Evolutionary conservation across 2,113 vertebrate genomes (phyloP).

Genomic region (Macrotus californicus): DNA sequence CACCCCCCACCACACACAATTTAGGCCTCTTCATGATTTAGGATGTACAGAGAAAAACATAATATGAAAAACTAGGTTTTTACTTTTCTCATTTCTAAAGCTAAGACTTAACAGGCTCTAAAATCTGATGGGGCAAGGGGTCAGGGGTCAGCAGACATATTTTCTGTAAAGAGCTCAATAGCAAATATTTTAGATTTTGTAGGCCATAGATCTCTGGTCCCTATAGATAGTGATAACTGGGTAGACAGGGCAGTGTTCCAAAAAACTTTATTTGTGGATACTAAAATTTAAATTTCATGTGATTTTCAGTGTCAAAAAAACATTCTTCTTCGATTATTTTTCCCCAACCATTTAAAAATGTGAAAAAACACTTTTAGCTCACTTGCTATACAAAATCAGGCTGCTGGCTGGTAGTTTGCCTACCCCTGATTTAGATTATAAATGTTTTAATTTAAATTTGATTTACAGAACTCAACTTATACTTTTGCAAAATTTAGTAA

Average conservation of each 20-base stretch:
- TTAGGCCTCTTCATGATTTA: not conserved
- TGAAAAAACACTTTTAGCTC: constrained; percentile 36
- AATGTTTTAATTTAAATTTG: constrained; percentile 48
- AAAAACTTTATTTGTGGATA: constrained; percentile 9
- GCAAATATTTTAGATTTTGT: not conserved
- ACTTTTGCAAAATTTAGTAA: constrained; percentile 51
- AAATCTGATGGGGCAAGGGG: not conserved
- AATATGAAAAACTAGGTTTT: constrained; percentile 20
- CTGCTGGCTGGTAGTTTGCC: not conserved
- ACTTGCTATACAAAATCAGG: not conserved
- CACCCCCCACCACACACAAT: no score
- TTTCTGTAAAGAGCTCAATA: not conserved
- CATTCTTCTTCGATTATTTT: not conserved
- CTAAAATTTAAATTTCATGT: constrained; percentile 23
- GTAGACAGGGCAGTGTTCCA: not conserved
- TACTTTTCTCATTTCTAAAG: not conserved
- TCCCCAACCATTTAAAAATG: not conserved
- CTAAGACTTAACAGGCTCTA: not conserved
- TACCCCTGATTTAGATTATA: not conserved
- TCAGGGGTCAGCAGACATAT: not conserved
- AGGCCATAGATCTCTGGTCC: not conserved
- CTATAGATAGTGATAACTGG: not conserved
- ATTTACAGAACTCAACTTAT: constrained; percentile 14
- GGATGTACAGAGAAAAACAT: not conserved
- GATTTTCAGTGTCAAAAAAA: not conserved